Evolutionary conservation across 2,113 vertebrate species (phyloP).

Genomic region (Dasypus novemcinctus): DNA sequence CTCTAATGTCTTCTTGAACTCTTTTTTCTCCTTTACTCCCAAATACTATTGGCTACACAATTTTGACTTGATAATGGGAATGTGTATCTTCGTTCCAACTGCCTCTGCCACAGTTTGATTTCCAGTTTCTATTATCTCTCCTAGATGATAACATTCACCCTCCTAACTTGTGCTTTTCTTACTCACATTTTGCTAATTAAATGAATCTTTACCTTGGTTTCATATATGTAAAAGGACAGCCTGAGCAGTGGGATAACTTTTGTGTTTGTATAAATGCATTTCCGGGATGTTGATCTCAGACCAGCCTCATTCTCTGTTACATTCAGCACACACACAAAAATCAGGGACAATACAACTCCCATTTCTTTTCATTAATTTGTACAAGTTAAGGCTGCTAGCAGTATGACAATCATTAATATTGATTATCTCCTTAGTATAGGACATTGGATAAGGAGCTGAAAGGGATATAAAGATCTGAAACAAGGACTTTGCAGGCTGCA

Average conservation of each 20-base stretch:
- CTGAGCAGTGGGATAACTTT: neutral
- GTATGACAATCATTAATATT: neutral
- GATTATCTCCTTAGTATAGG: neutral
- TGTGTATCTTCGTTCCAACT: neutral
- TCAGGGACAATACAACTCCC: neutral
- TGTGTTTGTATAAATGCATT: neutral
- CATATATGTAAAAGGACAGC: neutral
- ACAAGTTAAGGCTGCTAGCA: slow-evolving; percentile 51
- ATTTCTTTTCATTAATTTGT: slow-evolving; percentile 38
- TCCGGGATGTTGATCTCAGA: neutral
- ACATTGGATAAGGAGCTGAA: neutral
- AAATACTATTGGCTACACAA: neutral
- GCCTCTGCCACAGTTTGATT: neutral
- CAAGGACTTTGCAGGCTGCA: neutral
- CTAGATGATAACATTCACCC: neutral
- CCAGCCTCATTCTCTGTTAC: neutral
- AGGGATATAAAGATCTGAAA: slow-evolving; percentile 11
- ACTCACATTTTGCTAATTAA: neutral
- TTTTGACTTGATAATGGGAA: neutral
- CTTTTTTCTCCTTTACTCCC: neutral
- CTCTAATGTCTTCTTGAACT: neutral
- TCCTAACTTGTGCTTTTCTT: neutral
- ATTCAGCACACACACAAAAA: neutral
- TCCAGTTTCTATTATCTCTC: neutral
- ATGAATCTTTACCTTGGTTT: neutral